Conservation (phyloP, 2,113 vertebrate genomes). For the Egretta garzetta region DNA sequence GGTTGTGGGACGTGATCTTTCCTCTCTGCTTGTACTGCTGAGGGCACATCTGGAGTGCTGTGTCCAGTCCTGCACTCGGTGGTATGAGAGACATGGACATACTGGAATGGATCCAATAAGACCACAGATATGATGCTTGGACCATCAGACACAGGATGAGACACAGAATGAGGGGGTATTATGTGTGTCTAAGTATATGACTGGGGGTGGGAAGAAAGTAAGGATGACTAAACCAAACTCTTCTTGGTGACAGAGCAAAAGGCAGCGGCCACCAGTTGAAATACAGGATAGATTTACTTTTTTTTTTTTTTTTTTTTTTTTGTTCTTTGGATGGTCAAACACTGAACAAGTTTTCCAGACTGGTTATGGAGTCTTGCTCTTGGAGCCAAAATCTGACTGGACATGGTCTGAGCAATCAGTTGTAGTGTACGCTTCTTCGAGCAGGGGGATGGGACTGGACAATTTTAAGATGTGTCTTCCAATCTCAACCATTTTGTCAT, state of each 20-base stretch:
- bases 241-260: background rate
- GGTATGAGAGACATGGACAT: background rate
- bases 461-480: background rate
- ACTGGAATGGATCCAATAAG: background rate
- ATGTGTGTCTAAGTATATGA: background rate
- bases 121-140: background rate
- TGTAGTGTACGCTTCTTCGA: background rate
- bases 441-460: rapidly evolving
- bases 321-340: background rate
- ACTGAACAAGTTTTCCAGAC: background rate
- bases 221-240: background rate
- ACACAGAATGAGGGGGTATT: background rate
- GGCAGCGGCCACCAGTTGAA: background rate
- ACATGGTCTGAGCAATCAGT: background rate
- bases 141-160: background rate
- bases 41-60: background rate
- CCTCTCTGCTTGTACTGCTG: background rate
- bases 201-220: background rate
- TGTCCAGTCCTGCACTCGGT: background rate
- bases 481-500: background rate
- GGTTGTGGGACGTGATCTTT: background rate
- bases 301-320: background rate
- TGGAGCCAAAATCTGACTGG: background rate
- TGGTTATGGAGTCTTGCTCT: background rate
- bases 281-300: background rate